phyloP scores from a whole-genome alignment of 2,113 vertebrate genomes.

The Tringa solitaria region DNA sequence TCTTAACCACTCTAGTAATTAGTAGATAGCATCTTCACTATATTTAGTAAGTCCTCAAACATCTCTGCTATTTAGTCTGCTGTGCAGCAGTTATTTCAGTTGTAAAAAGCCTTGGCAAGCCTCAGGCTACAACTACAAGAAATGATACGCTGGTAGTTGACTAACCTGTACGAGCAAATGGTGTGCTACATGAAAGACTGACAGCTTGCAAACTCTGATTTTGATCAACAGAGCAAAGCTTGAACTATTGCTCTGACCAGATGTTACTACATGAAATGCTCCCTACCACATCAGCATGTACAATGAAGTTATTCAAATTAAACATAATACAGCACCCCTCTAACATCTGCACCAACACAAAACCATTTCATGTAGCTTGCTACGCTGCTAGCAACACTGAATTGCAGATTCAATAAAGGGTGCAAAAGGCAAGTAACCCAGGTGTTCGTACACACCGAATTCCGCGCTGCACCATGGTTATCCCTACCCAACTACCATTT shows the following conservation, averaged over 20 bases:
- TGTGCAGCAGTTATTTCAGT: neutral
- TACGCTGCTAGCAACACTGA: neutral
- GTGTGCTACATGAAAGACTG: neutral
- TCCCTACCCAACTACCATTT: neutral
- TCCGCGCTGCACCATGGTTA: neutral
- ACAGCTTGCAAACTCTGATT: neutral
- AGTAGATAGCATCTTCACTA: neutral
- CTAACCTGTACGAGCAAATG: neutral
- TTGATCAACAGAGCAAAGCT: neutral
- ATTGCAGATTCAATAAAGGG: neutral
- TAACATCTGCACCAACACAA: neutral
- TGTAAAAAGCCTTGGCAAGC: neutral
- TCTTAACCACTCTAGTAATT: neutral
- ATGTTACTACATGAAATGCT: neutral
- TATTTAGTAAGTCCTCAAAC: neutral
- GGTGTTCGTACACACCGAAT: neutral
- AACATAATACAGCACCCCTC: neutral
- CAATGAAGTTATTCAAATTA: neutral
- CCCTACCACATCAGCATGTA: rapidly evolving
- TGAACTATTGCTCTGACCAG: neutral
- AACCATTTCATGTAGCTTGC: rapidly evolving
- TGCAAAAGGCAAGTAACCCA: neutral
- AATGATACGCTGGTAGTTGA: neutral
- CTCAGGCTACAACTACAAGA: neutral
- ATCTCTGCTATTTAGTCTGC: neutral